These are phyloP conservation scores for Philopedon plagiatum DNA, from an alignment of 2,888 invertebrate species.

Conservation along the genomic window DNA sequence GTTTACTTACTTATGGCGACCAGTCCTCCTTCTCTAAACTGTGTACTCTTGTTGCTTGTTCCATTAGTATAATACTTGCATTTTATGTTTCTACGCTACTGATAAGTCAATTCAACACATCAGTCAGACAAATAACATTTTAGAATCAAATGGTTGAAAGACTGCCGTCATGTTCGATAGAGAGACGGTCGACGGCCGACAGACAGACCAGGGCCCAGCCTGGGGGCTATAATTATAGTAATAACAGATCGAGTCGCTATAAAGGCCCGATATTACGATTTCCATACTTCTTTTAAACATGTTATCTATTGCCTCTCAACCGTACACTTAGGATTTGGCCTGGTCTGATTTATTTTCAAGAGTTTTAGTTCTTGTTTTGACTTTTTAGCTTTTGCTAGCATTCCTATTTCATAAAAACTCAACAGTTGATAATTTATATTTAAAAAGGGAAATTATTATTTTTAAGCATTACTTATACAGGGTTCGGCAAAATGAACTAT, in stretches of 20 bases:
- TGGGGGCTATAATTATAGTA: conserved; percentile 67
- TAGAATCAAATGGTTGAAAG: conserved; percentile 33
- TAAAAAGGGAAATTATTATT: too few species aligned
- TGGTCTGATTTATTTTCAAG: conserved; percentile 21
- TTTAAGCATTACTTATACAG: too few species aligned
- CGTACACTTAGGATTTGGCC: conserved; percentile 21
- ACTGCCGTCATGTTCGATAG: conserved; percentile 51
- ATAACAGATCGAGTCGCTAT: conserved; percentile 67
- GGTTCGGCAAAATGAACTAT: too few species aligned
- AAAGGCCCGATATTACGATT: conserved; percentile 64
- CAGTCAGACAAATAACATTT: conserved; percentile 58
- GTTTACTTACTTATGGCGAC: too few species aligned
- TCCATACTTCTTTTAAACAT: conserved; percentile 56
- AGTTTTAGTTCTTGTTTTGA: background rate
- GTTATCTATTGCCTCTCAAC: conserved; percentile 33
- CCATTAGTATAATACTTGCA: too few species aligned
- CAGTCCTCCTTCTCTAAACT: too few species aligned
- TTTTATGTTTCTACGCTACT: conserved; percentile 31
- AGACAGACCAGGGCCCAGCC: conserved; percentile 64
- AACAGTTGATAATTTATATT: too few species aligned
- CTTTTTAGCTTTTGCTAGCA: background rate
- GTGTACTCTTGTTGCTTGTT: too few species aligned
- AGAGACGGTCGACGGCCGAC: conserved; percentile 56
- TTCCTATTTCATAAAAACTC: background rate
- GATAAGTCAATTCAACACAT: conserved; percentile 43